Conservation (phyloP, 2,113 vertebrate genomes). For the Mesoclemmys tuberculata region DNA sequence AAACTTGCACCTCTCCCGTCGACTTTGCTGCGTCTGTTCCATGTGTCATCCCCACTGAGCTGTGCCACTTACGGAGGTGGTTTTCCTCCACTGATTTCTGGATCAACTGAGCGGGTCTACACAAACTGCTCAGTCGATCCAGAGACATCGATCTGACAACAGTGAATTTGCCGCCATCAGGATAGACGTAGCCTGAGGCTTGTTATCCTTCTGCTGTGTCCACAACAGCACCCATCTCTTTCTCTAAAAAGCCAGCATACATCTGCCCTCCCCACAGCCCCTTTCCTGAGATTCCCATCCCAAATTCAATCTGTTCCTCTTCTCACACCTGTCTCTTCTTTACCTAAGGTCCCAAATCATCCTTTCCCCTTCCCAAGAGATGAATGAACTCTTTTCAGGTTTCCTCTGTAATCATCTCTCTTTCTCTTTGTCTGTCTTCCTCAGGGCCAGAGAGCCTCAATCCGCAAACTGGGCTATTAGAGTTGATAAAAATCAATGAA, state of each 20-base stretch:
- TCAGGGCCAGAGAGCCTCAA: background rate
- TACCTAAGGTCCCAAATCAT: background rate
- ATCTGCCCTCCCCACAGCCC: background rate
- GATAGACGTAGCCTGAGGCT: too few relatives aligned
- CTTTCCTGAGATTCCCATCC: background rate
- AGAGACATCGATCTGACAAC: too few relatives aligned
- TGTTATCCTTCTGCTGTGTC: background rate
- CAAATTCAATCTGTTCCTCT: background rate
- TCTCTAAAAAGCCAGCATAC: background rate
- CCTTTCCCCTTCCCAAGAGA: background rate
- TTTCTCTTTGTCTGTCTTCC: background rate
- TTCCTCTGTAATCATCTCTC: background rate
- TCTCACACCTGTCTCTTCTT: background rate
- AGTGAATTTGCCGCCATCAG: too few relatives aligned
- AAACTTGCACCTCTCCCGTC: too few relatives aligned
- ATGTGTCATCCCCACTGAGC: too few relatives aligned
- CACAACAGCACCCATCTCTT: background rate
- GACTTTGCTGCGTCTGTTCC: too few relatives aligned
- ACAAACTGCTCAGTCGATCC: too few relatives aligned
- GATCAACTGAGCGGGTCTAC: too few relatives aligned
- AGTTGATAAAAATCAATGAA: background rate
- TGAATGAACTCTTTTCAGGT: background rate
- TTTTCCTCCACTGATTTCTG: too few relatives aligned
- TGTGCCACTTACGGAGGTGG: too few relatives aligned
- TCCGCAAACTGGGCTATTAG: background rate